These are phyloP conservation scores for Hydrolagus affinis DNA, from an alignment of 2,113 vertebrate genomes.

Conservation along the genomic window DNA sequence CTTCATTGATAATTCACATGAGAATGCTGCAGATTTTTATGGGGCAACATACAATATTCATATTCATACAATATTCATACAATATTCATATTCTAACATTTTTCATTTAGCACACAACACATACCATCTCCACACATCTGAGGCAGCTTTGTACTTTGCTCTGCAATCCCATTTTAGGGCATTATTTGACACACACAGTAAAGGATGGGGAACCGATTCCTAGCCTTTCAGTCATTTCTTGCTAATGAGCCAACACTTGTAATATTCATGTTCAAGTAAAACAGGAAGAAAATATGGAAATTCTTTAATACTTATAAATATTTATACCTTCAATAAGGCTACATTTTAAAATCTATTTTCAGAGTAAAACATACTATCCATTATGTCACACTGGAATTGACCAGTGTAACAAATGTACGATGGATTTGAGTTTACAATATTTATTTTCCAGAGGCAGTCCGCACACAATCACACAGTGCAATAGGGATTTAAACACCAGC, in stretches of 20 bases:
- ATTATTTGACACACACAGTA: background rate
- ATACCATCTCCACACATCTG: background rate
- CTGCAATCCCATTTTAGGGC: background rate
- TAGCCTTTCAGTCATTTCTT: background rate
- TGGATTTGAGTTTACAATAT: too few species aligned
- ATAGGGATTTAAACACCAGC: too few species aligned
- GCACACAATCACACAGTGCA: too few species aligned
- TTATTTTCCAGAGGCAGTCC: too few species aligned
- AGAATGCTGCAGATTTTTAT: background rate
- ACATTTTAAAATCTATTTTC: too few species aligned
- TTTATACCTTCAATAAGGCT: too few species aligned
- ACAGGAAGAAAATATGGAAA: background rate
- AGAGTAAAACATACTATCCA: too few species aligned
- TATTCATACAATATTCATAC: background rate
- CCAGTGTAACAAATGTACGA: too few species aligned
- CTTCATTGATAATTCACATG: background rate
- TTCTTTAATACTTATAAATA: too few species aligned
- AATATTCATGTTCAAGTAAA: background rate
- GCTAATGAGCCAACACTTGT: background rate
- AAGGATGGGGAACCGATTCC: background rate
- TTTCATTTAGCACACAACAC: background rate
- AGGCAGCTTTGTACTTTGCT: background rate
- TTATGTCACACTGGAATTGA: too few species aligned
- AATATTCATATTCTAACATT: background rate
- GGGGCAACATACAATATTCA: background rate